Evolutionary conservation across 2,113 vertebrate genomes (phyloP).

Genomic region (Prietella phreatophila): DNA sequence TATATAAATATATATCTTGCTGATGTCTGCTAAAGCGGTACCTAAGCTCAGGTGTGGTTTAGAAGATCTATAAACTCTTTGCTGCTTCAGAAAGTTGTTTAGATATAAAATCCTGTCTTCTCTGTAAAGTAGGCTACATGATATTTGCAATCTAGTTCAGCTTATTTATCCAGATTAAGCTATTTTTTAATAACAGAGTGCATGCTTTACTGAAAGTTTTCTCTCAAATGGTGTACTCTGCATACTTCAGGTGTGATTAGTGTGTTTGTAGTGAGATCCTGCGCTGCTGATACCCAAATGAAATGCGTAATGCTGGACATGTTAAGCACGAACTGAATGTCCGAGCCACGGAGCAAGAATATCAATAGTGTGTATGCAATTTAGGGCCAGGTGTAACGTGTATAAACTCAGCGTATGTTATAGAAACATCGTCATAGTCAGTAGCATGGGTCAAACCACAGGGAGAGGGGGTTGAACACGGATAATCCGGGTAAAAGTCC

Average conservation of each 20-base stretch:
- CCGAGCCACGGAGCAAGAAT: not conserved
- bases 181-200: not conserved
- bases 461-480: not conserved
- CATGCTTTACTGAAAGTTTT: not conserved
- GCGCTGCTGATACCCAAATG: not conserved
- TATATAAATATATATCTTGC: constrained; percentile 3
- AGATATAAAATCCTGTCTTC: not conserved
- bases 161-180: not conserved
- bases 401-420: not conserved
- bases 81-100: constrained; percentile 15
- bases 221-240: not conserved
- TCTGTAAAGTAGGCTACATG: constrained; percentile 5
- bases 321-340: not conserved
- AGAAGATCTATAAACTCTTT: constrained; percentile 25
- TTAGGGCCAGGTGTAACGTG: not conserved
- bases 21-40: constrained; percentile 3
- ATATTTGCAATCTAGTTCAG: not conserved
- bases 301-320: not conserved
- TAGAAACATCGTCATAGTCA: not conserved
- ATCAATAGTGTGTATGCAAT: not conserved
- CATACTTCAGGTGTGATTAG: not conserved
- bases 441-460: not conserved
- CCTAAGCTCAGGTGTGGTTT: constrained; percentile 38
- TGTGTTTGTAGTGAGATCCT: not conserved
- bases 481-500: not conserved